Base-by-base conservation (phyloP, 2,888 invertebrate species). In the Nesidiocoris tenuis region DNA sequence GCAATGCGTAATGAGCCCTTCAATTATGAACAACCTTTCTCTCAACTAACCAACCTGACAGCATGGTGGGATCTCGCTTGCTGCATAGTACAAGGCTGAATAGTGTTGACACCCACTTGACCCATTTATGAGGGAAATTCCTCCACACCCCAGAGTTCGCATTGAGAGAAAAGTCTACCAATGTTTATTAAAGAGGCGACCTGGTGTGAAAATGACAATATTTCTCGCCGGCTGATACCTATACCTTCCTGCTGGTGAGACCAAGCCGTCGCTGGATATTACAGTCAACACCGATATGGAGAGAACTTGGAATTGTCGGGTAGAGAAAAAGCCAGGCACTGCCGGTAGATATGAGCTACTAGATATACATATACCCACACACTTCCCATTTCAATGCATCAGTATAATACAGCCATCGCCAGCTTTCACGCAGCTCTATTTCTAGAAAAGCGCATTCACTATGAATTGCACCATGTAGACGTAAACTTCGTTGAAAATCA, bases 1-100 rank as follows among this genome's bases (percentile, higher is more conserved):
- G 74, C 74, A 74, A 56, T 74, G 74, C 74, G 74, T 74, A 74
- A 74, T 64, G 74, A 74, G 74, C 64, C 64, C 74, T 74, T 74
- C 74, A 74, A 74, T 74, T 74, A 74, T 74, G 74, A 74, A 74
- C 56, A 63, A 18, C 21, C 23, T 64, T 74, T 22, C 7, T 74
- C 24, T 74, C 71, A 24, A 19, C 59, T 71, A 39, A 39, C 39
- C 39, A 39, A 17, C 59, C 61, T 21, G 61, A 21, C 61, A 39
- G 39, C 39, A 12, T 39, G 12, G n/a, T n/a, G n/a, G n/a, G n/a
- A n/a, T n/a, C n/a, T n/a, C n/a, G n/a, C n/a, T n/a, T n/a, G 39
- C 39, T 12, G 39, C 39, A 39, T 39, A 39, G 59, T 59, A 18
- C n/a, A 16, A 18, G 5, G 59, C n/a, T 9, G 70, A n/a, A 57